These are phyloP conservation scores for Aspidapion aeneum DNA, from an alignment of 2,888 invertebrate genomes.

Conservation along the genomic window DNA sequence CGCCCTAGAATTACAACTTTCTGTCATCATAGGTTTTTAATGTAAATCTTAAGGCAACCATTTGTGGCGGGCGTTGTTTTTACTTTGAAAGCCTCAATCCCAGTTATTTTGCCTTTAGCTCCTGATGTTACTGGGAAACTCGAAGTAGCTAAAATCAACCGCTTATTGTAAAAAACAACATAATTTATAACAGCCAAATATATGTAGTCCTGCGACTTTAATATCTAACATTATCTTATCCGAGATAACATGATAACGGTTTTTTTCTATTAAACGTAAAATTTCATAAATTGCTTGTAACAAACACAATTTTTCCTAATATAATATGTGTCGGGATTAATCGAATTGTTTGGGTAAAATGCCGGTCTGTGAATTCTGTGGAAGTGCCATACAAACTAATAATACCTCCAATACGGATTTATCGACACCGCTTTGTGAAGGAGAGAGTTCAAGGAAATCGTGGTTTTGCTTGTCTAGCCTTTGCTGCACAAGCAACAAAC, in stretches of 20 bases:
- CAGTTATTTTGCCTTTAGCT: too few relatives aligned
- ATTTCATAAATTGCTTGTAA: conserved; percentile 12
- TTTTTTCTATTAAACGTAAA: conserved; percentile 22
- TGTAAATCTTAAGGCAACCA: too few relatives aligned
- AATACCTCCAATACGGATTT: background rate
- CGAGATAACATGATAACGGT: conserved; percentile 20
- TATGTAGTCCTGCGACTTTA: too few relatives aligned
- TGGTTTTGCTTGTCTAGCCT: conserved; percentile 2
- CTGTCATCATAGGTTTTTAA: too few relatives aligned
- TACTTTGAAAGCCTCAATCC: too few relatives aligned
- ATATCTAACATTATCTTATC: conserved; percentile 22
- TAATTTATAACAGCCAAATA: too few relatives aligned
- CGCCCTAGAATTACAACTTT: too few relatives aligned
- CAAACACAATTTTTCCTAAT: conserved; percentile 6
- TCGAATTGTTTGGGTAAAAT: conserved; percentile 17
- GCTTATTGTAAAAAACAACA: too few relatives aligned
- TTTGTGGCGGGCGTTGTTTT: too few relatives aligned
- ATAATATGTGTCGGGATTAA: conserved; percentile 4
- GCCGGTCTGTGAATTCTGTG: conserved; percentile 30
- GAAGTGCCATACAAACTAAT: conserved; percentile 16
- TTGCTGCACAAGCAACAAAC: background rate
- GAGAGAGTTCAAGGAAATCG: conserved; percentile 9
- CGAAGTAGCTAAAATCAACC: too few relatives aligned
- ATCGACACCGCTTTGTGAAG: background rate
- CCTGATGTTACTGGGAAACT: too few relatives aligned